phyloP scores from a whole-genome alignment of 2,888 invertebrate genomes.

The Oscheius sp. region DNA sequence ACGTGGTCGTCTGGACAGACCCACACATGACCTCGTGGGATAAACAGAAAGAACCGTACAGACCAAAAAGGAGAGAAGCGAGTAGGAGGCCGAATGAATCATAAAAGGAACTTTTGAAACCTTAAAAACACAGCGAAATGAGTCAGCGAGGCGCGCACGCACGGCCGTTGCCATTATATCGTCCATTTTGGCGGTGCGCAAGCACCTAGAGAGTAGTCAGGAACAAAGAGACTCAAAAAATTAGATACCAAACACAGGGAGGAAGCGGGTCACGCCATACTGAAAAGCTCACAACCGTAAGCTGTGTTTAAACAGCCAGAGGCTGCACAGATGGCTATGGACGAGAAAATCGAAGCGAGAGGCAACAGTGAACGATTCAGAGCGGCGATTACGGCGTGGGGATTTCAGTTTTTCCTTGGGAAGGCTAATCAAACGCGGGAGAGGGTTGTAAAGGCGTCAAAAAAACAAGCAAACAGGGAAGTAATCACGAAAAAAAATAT shows the following conservation, averaged over 20 bases:
- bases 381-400: conserved; percentile 8
- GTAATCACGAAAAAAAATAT: too few relatives aligned
- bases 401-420: conserved; percentile 3
- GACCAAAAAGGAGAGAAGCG: not conserved
- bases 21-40: not conserved
- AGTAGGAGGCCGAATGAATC: conserved; percentile 4
- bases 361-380: not conserved
- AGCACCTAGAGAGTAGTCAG: not conserved
- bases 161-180: not conserved
- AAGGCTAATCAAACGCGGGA: not conserved
- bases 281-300: conserved; percentile 6
- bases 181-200: not conserved
- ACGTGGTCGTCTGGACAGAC: not conserved
- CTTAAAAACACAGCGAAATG: conserved; percentile 1
- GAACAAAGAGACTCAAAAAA: not conserved
- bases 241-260: too few relatives aligned
- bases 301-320: conserved; percentile 16
- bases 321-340: not conserved
- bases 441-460: not conserved
- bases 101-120: not conserved
- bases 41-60: conserved; percentile 8
- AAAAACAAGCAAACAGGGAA: not conserved
- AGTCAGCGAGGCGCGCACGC: not conserved
- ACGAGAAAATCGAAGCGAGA: conserved; percentile 2
- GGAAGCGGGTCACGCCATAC: conserved; percentile 13